A percentile compares a stretch with the other conserved stretches of the same genome.
These are phyloP conservation scores for Ceyx cyanopectus DNA, from an alignment of 2,113 vertebrate species.

Conservation along the genomic window DNA sequence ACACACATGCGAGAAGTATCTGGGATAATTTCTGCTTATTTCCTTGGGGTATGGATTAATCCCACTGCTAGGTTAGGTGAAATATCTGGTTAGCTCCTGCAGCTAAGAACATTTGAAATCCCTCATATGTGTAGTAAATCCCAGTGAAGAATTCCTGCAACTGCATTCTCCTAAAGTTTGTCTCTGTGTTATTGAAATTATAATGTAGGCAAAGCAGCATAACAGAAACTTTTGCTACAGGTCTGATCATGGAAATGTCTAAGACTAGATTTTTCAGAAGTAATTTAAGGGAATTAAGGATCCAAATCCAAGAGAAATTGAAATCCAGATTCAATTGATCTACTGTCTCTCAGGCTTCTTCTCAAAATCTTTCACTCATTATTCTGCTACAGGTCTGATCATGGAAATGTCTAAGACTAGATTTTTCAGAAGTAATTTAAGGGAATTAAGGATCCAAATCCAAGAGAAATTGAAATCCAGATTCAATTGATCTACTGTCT, in stretches of 20 bases:
- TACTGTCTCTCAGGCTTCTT: background rate
- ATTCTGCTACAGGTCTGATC: background rate
- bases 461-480: background rate
- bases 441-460: background rate
- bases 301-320: background rate
- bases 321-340: background rate
- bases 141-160: background rate
- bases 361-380: background rate
- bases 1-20: background rate
- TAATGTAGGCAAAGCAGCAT: background rate
- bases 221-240: background rate
- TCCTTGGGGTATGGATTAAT: background rate
- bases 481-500: background rate
- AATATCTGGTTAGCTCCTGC: background rate
- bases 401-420: background rate
- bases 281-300: background rate
- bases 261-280: background rate
- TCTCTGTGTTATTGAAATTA: background rate
- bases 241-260: background rate
- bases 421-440: background rate
- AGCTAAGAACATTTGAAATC: background rate
- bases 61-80: background rate
- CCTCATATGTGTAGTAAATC: background rate
- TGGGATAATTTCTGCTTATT: background rate
- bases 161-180: background rate